phyloP scores from a whole-genome alignment of 2,113 vertebrate species.

The Crotalus helleri region DNA sequence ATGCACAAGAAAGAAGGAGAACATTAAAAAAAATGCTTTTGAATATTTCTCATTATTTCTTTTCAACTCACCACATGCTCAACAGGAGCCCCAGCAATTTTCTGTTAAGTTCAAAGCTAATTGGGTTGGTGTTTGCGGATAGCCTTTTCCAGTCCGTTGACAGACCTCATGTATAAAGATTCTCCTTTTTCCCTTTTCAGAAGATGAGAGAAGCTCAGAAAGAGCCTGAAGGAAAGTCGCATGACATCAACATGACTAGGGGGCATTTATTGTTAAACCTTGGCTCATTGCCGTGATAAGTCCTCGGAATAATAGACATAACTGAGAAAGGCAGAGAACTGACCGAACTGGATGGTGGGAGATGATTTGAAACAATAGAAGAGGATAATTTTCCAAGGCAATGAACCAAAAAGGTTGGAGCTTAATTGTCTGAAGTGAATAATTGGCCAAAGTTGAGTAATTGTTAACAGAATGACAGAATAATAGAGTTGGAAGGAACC shows the following conservation, averaged over 20 bases:
- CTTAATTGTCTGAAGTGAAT: too few relatives aligned
- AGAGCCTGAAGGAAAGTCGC: background rate
- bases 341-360: background rate
- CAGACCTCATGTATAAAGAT: background rate
- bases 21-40: background rate
- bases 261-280: constrained; percentile 5
- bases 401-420: background rate
- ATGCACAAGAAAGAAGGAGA: background rate
- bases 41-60: background rate
- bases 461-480: background rate
- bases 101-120: constrained; percentile 25
- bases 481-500: background rate
- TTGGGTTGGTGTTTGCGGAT: background rate
- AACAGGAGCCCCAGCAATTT: constrained; percentile 19
- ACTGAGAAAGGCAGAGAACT: background rate
- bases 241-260: background rate
- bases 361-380: rapidly evolving
- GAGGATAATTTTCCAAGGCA: background rate
- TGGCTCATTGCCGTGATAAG: background rate
- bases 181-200: background rate
- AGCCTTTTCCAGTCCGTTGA: background rate
- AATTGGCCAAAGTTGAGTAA: background rate
- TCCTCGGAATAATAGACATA: background rate
- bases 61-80: background rate
- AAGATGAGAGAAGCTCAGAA: background rate